phyloP scores from a whole-genome alignment of 2,797 vertebrate genomes.

The Sebastolobus altivelis region DNA sequence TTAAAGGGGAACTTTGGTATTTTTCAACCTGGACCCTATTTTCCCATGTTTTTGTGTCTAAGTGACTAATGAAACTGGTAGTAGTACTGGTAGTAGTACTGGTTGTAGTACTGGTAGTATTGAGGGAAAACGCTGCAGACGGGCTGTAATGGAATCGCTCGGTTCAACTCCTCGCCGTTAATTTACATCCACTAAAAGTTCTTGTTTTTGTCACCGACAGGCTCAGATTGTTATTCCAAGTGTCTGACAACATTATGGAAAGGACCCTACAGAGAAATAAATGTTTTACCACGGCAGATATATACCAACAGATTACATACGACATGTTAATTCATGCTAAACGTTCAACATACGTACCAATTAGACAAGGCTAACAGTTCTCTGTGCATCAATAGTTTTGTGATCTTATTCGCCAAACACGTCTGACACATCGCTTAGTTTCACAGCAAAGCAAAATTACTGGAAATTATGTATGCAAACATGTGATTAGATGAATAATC shows the following conservation, averaged over 20 bases:
- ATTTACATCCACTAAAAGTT: not conserved
- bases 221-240: not conserved
- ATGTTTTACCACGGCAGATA: not conserved
- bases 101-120: too few species aligned
- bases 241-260: not conserved
- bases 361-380: not conserved
- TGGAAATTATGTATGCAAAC: not conserved
- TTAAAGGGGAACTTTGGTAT: not conserved
- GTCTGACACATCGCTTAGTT: not conserved
- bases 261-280: not conserved
- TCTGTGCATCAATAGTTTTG: not conserved
- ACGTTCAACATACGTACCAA: not conserved
- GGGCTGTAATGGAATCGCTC: not conserved
- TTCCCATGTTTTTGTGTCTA: not conserved
- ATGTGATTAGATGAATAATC: not conserved
- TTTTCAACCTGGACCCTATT: not conserved
- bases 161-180: not conserved
- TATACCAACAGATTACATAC: not conserved
- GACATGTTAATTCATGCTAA: not conserved
- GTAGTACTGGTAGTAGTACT: too few species aligned
- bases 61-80: not conserved
- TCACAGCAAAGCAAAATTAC: not conserved
- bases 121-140: not conserved
- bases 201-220: not conserved
- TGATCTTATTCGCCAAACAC: not conserved